Percentiles rank a stretch among this genome's conserved stretches.
These are phyloP conservation scores for Eueides isabella DNA, from an alignment of 1,140 invertebrate genomes.

Conservation along the genomic window DNA sequence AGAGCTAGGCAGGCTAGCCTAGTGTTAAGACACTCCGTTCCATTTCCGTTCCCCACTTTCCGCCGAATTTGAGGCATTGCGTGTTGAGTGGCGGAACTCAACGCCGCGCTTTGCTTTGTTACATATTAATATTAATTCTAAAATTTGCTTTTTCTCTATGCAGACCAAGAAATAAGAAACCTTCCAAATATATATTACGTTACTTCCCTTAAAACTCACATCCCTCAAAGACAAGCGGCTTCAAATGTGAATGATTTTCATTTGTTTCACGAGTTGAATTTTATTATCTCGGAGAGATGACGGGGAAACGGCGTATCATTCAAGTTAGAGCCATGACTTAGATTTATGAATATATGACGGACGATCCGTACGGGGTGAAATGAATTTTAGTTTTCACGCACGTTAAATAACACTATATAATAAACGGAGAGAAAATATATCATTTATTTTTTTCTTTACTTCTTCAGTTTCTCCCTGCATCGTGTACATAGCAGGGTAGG, in stretches of 20 bases:
- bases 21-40: too few species aligned
- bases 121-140: too few species aligned
- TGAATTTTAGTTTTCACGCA: neutral
- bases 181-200: too few species aligned
- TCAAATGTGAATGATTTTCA: constrained; percentile 28
- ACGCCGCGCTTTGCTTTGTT: too few species aligned
- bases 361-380: neutral
- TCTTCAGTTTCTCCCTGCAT: too few species aligned
- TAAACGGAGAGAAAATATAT: too few species aligned
- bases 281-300: constrained; percentile 11
- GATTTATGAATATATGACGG: constrained; percentile 2
- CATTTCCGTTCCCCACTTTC: too few species aligned
- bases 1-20: too few species aligned
- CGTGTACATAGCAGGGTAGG: too few species aligned
- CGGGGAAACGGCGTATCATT: neutral
- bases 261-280: constrained; percentile 29
- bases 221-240: constrained; percentile 16
- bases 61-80: too few species aligned
- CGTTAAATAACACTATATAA: neutral
- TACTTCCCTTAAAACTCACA: neutral
- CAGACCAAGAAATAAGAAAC: neutral
- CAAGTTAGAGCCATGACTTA: neutral
- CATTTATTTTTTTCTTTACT: too few species aligned
- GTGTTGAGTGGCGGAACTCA: too few species aligned
- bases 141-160: neutral